Conservation (phyloP, 2,797 vertebrate species). For the Falco columbarius region DNA sequence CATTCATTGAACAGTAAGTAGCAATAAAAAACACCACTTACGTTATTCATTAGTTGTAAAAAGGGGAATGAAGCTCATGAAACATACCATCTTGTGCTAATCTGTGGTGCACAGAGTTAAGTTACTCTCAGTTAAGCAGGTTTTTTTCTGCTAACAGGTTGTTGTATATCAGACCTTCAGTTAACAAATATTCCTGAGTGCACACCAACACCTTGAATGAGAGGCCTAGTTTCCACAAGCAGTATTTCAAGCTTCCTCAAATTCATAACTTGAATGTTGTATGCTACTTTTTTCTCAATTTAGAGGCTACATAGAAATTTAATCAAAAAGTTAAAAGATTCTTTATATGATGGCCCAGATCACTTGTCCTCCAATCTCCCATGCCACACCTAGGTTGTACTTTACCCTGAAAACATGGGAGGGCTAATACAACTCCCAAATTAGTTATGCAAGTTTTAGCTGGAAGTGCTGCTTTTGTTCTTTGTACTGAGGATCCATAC, state of each 20-base stretch:
- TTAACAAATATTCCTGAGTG: background rate
- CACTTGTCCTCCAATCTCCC: background rate
- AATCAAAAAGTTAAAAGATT: background rate
- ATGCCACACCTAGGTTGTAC: background rate
- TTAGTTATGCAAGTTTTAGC: background rate
- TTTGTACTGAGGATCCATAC: background rate
- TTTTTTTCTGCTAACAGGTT: background rate
- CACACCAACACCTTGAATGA: background rate
- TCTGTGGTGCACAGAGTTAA: background rate
- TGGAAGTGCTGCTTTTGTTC: fast-evolving
- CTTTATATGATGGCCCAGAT: background rate
- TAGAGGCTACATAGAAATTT: background rate
- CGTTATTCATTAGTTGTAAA: conserved; percentile 8
- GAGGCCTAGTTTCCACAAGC: background rate
- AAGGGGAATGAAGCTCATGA: background rate
- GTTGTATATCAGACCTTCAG: background rate
- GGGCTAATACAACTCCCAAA: background rate
- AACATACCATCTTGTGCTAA: background rate
- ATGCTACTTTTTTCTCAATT: background rate
- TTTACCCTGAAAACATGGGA: background rate
- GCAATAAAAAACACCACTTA: background rate
- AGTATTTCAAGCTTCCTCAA: background rate
- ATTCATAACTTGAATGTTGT: background rate
- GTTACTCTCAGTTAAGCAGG: background rate
- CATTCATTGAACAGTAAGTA: background rate